Evolutionary conservation across 37 sponge, comb jelly and placozoan genomes (phyloP).

Genomic region (Chondrilla cf. caribensis): DNA sequence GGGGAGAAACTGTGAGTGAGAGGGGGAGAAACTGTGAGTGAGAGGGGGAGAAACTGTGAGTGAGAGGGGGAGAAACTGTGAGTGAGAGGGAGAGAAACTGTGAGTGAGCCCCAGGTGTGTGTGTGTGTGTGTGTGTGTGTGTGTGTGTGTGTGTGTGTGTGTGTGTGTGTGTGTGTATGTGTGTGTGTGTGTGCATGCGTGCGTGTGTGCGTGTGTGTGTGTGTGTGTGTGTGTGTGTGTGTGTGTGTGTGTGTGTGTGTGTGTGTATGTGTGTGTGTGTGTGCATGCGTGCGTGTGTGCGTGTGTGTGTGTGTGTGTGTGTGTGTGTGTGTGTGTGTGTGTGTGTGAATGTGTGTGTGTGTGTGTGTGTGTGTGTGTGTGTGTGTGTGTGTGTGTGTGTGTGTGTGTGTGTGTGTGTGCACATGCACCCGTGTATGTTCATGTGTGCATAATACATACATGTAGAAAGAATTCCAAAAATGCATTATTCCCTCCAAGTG

Average conservation of each 20-base stretch:
- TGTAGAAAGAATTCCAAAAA: slow-evolving; percentile 90
- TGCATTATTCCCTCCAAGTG: slow-evolving; percentile 85
- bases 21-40: not conserved
- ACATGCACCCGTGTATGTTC: not conserved
- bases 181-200: slow-evolving; percentile 1
- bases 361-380: slow-evolving; percentile 10
- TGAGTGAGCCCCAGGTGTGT: not conserved
- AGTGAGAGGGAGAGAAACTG: not conserved
- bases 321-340: too few relatives aligned
- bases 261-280: too few relatives aligned
- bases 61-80: not conserved
- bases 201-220: too few relatives aligned
- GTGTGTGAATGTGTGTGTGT: too few relatives aligned
- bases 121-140: too few relatives aligned
- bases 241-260: too few relatives aligned
- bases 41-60: not conserved
- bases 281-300: too few relatives aligned
- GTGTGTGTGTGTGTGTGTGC: not conserved
- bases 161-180: not conserved
- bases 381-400: not conserved
- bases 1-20: not conserved
- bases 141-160: too few relatives aligned
- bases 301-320: too few relatives aligned
- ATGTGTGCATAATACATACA: not conserved
- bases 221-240: too few relatives aligned